phyloP scores from a whole-genome alignment of 2,797 vertebrate genomes.

The Scyliorhinus canicula region DNA sequence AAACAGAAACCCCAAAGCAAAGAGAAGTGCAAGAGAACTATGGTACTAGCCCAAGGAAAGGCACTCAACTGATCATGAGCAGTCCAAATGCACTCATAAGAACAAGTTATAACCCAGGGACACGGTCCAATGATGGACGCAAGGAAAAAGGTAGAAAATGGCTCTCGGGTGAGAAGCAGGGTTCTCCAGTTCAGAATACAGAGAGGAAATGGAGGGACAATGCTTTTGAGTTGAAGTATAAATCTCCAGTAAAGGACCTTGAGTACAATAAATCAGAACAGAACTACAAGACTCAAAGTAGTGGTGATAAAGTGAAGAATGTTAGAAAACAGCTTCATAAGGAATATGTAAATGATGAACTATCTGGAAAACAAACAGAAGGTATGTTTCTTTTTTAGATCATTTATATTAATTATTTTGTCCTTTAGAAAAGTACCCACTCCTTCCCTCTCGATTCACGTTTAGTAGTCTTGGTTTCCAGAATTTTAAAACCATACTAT shows the following conservation, averaged over 20 bases:
- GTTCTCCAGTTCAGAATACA: constrained; percentile 57
- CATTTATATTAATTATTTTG: neutral
- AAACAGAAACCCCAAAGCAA: constrained; percentile 58
- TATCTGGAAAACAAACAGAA: constrained; percentile 42
- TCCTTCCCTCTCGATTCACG: neutral
- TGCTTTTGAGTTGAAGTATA: constrained; percentile 46
- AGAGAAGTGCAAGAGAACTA: constrained; percentile 56
- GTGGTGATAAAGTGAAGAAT: constrained; percentile 49
- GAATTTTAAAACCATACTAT: neutral
- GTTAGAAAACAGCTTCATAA: constrained; percentile 52
- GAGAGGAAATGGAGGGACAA: constrained; percentile 53
- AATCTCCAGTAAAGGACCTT: constrained; percentile 48
- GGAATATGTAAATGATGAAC: constrained; percentile 51
- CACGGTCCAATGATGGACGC: constrained; percentile 59
- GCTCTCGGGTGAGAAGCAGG: constrained; percentile 55
- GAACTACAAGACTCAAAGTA: constrained; percentile 49
- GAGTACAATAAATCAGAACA: constrained; percentile 57
- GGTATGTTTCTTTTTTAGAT: constrained; percentile 26
- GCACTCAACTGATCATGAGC: constrained; percentile 53
- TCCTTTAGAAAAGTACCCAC: neutral
- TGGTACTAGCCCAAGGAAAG: constrained; percentile 64
- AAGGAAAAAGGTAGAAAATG: constrained; percentile 67
- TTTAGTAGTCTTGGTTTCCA: neutral
- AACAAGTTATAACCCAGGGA: constrained; percentile 52
- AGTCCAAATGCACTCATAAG: constrained; percentile 63